These are phyloP conservation scores for Drosophila mimica DNA, from an alignment of 2,888 invertebrate species.

Conservation along the genomic window DNA sequence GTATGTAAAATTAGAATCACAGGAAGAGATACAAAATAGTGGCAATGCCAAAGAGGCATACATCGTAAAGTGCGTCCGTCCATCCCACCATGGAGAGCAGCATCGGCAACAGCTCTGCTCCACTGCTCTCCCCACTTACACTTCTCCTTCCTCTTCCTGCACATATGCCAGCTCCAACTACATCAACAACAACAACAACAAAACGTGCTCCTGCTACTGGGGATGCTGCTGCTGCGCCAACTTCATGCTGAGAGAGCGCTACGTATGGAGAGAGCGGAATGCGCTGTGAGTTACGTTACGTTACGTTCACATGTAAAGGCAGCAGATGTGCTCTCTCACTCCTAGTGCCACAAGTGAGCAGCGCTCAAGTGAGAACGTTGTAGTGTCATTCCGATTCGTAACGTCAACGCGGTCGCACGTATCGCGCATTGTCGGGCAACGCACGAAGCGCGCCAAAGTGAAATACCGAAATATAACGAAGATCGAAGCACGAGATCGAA, in stretches of 20 bases:
- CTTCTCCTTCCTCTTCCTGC: conserved; percentile 68
- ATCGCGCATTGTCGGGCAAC: conserved; percentile 36
- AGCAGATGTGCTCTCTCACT: conserved; percentile 5
- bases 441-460: conserved; percentile 37
- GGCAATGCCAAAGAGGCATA: conserved; percentile 55
- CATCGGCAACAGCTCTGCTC: conserved; percentile 46
- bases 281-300: conserved; percentile 11
- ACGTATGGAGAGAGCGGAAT: conserved; percentile 29
- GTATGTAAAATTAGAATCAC: conserved; percentile 74
- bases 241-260: conserved; percentile 33
- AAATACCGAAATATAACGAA: conserved; percentile 21
- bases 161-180: conserved; percentile 60
- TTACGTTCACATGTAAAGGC: conserved; percentile 5
- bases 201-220: conserved; percentile 51
- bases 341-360: conserved; percentile 55
- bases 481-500: conserved; percentile 47
- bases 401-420: conserved; percentile 56
- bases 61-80: conserved; percentile 60
- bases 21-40: conserved; percentile 51
- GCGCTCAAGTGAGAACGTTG: conserved; percentile 8
- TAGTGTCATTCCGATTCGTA: conserved; percentile 52
- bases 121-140: conserved; percentile 43
- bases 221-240: conserved; percentile 61
- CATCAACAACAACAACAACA: conserved; percentile 23
- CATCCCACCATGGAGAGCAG: conserved; percentile 47